Base-by-base conservation (phyloP, 2,113 vertebrate genomes). In the Salvelinus namaycush region DNA sequence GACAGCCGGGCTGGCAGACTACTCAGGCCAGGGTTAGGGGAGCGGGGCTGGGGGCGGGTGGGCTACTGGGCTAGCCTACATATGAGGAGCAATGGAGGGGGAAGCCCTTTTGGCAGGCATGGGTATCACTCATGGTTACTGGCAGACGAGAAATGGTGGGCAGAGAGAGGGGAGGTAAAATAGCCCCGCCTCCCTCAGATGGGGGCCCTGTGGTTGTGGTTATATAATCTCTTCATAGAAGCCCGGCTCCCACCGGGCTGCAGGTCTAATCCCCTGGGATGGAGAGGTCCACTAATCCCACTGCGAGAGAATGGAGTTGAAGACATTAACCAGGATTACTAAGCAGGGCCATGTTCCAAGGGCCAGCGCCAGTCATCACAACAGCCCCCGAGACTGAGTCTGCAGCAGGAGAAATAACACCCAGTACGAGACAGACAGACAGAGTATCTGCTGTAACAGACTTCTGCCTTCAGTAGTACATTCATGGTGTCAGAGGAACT, bases 251-350 rank as follows among this genome's bases (percentile, higher is more conserved):
- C 74, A 85, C 84, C 78, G 69, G 82, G 85, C 85, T 87, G 86
- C 85, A 86, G 80, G 74, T 83, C 88, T 89, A 88, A 92, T 90
- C 89, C 89, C 83, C 82, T 71, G 86, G 89, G 88, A 90, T 88
- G 87, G 86, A 90, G 90, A 87, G 76, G 82, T 86, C 84, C 82
- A 76, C 89, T 91, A 91, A 92, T 92, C 90, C 85, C 79, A 74
- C 85, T 73, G 85, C 76, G 86, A 85, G 85, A 90, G 89, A 90
- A 92, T 90, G 87, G 89, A 90, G 88, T 81, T 91, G 85, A 87
- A 90, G 88, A 92, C 86, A 92, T 90, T 88, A 92, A 91, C 89
- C 80, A 72, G 91, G 90, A 92, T 92, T 92, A 92, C 89, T 81
- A 88, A 84, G 77, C 82, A 81, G 80, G 76, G 72, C 86, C 73